These are phyloP conservation scores for Sphinx pinastri DNA, from an alignment of 2,888 invertebrate genomes.

Conservation along the genomic window DNA sequence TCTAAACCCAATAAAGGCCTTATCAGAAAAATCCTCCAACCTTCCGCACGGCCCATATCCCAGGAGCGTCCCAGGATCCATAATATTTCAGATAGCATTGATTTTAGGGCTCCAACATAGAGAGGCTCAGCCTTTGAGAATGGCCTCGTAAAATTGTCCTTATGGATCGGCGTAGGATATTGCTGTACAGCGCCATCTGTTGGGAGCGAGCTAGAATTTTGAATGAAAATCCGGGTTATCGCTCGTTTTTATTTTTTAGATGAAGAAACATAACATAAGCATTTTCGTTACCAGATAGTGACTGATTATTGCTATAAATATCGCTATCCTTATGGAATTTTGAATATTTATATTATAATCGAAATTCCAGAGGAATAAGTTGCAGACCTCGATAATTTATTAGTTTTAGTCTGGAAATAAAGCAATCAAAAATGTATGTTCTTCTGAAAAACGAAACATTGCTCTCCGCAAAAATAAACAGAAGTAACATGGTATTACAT, in stretches of 20 bases:
- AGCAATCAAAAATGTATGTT: too few species aligned
- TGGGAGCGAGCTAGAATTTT: neutral
- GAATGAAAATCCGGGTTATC: neutral
- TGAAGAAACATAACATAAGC: neutral
- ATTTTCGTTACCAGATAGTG: too few species aligned
- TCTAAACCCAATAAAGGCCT: conserved; percentile 2
- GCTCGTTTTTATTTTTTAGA: neutral
- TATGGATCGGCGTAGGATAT: neutral
- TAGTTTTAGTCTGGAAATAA: too few species aligned
- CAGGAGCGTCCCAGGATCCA: conserved; percentile 12
- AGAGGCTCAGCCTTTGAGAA: conserved; percentile 21
- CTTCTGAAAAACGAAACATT: too few species aligned
- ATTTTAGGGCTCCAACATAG: conserved; percentile 19
- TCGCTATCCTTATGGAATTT: too few species aligned
- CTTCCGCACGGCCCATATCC: conserved; percentile 18
- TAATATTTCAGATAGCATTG: conserved; percentile 24
- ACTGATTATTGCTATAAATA: too few species aligned
- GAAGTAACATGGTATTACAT: too few species aligned
- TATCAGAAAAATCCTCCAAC: conserved; percentile 16
- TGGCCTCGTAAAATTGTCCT: conserved; percentile 20
- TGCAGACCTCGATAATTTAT: too few species aligned
- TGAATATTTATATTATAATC: too few species aligned
- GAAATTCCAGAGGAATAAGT: too few species aligned
- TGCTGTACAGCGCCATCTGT: conserved; percentile 14
- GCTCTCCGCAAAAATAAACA: too few species aligned